Percentiles rank a stretch among this genome's conserved stretches.
These are phyloP conservation scores for Cryptoblepharus egeriae DNA, from an alignment of 2,797 vertebrate species.

Conservation along the genomic window DNA sequence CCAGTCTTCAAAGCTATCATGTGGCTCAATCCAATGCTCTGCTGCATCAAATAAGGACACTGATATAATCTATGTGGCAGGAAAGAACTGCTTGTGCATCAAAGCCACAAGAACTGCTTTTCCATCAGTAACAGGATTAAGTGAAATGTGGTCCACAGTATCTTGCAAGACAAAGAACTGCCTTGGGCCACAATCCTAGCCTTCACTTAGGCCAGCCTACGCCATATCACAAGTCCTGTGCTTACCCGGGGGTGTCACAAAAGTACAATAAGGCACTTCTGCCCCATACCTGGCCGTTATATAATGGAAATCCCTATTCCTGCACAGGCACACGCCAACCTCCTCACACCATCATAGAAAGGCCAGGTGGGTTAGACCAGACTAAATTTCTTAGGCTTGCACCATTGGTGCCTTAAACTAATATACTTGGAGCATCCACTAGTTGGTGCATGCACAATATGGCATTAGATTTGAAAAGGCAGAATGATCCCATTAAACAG, in stretches of 20 bases:
- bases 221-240: too few species aligned
- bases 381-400: too few species aligned
- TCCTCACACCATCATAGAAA: too few species aligned
- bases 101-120: not conserved
- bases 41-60: not conserved
- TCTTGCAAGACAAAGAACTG: not conserved
- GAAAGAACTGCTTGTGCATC: not conserved
- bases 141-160: not conserved
- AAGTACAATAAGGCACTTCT: too few species aligned
- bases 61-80: not conserved
- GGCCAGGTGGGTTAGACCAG: too few species aligned
- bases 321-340: too few species aligned
- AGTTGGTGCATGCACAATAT: not conserved
- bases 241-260: too few species aligned
- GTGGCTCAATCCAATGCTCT: not conserved
- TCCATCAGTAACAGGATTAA: not conserved
- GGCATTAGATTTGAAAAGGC: slow-evolving; percentile 56
- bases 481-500: not conserved
- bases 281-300: too few species aligned
- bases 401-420: not conserved
- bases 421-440: not conserved
- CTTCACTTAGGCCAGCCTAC: too few species aligned
- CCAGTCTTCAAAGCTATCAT: not conserved
- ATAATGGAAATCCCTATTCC: too few species aligned
- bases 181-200: too few species aligned